Evolutionary conservation across 2,797 vertebrate genomes (phyloP).

Genomic region (Petrocephalus sullivani): DNA sequence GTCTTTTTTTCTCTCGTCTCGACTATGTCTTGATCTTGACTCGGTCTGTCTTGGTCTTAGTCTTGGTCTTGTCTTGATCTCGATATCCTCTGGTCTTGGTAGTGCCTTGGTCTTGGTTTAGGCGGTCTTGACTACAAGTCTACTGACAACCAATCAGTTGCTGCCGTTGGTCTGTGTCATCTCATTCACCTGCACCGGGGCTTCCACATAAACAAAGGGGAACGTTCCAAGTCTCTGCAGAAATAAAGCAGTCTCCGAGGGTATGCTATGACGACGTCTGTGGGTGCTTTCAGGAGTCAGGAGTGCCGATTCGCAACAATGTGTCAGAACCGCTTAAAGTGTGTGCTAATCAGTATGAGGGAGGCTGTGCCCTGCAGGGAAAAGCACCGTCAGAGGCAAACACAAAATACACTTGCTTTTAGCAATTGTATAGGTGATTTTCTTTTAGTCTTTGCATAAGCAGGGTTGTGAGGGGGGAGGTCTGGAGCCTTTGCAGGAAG

Average conservation of each 20-base stretch:
- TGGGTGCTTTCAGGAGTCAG: not conserved
- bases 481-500: not conserved
- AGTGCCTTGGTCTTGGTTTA: too few species aligned
- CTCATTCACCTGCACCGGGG: not conserved
- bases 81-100: too few species aligned
- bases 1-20: too few species aligned
- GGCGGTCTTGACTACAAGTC: too few species aligned
- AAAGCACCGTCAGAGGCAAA: not conserved
- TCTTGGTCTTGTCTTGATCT: too few species aligned
- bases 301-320: constrained; percentile 13
- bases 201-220: not conserved
- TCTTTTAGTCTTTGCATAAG: not conserved
- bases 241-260: not conserved
- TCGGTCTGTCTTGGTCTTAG: too few species aligned
- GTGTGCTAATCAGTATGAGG: constrained; percentile 24
- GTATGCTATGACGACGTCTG: not conserved
- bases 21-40: too few species aligned
- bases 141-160: not conserved
- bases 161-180: not conserved
- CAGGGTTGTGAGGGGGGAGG: not conserved
- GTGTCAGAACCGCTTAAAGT: not conserved
- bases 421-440: not conserved
- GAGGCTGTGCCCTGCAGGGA: not conserved
- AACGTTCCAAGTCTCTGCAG: not conserved
- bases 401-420: not conserved